Evolutionary conservation across 2,113 vertebrate genomes (phyloP).

Genomic region (Theropithecus gelada): DNA sequence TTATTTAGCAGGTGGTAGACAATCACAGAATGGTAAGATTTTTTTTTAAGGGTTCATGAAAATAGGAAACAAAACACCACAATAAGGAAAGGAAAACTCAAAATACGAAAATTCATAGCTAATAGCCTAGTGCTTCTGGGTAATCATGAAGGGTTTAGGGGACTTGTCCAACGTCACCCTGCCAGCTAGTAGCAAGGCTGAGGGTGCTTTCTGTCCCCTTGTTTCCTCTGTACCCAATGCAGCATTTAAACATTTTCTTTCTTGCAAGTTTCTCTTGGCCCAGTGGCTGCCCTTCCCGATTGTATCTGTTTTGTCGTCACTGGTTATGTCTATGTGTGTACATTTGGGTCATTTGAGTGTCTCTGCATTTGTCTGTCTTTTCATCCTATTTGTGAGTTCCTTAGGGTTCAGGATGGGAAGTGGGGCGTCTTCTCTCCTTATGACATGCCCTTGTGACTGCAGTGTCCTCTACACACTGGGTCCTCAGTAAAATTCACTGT

Average conservation of each 20-base stretch:
- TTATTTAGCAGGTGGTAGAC: not conserved
- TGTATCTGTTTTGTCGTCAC: not conserved
- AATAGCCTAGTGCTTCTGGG: not conserved
- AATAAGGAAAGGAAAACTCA: not conserved
- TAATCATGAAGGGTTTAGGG: not conserved
- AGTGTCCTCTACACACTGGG: no score
- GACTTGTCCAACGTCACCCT: not conserved
- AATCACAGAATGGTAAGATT: not conserved
- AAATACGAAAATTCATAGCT: not conserved
- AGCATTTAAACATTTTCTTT: not conserved
- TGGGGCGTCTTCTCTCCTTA: not conserved
- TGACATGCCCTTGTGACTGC: not conserved
- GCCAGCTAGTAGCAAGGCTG: not conserved
- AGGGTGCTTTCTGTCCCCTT: not conserved
- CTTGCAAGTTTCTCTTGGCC: not conserved
- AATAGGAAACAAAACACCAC: not conserved
- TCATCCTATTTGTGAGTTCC: not conserved
- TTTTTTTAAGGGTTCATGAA: not conserved
- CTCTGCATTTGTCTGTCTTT: not conserved
- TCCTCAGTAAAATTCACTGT: not conserved
- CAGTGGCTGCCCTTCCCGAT: not conserved
- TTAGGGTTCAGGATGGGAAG: not conserved
- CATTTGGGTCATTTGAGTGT: not conserved
- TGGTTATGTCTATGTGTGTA: not conserved
- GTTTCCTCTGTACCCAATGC: not conserved